These are phyloP conservation scores for Leucopternis melanops DNA, from an alignment of 2,113 vertebrate genomes.

Conservation along the genomic window DNA sequence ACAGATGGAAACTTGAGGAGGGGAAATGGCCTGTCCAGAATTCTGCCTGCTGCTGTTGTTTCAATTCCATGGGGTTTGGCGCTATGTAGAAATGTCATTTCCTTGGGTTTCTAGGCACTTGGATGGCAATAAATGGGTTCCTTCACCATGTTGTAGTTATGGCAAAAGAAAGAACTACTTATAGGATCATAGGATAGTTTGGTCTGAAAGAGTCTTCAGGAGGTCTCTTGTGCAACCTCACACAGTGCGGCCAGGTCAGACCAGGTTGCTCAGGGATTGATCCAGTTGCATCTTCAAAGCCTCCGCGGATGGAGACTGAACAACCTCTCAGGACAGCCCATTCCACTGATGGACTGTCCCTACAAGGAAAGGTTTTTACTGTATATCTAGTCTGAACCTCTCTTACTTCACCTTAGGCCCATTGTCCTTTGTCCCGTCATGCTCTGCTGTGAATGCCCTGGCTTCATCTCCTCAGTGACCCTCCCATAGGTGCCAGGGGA, in stretches of 20 bases:
- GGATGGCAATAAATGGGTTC: not conserved
- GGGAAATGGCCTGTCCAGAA: not conserved
- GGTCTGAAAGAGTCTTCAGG: not conserved
- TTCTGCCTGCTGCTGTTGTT: not conserved
- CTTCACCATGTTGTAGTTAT: not conserved
- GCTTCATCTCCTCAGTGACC: not conserved
- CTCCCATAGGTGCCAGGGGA: not conserved
- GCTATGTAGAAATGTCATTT: not conserved
- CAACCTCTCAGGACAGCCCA: not conserved
- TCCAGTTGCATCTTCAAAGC: not conserved
- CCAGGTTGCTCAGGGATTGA: not conserved
- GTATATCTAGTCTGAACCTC: not conserved
- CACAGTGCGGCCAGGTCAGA: not conserved
- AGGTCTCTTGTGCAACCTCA: not conserved
- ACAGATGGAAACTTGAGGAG: not conserved
- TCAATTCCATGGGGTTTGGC: not conserved
- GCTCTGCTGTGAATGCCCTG: not conserved
- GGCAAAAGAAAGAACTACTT: not conserved
- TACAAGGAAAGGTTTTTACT: not conserved
- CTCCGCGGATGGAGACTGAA: not conserved
- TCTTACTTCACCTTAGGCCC: not conserved
- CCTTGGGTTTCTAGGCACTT: not conserved
- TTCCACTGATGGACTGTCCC: not conserved
- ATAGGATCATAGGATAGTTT: not conserved
- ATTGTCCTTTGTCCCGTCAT: fast-evolving